Base-by-base conservation (phyloP, 2,797 vertebrate species). In the Lycodopsis pacificus region DNA sequence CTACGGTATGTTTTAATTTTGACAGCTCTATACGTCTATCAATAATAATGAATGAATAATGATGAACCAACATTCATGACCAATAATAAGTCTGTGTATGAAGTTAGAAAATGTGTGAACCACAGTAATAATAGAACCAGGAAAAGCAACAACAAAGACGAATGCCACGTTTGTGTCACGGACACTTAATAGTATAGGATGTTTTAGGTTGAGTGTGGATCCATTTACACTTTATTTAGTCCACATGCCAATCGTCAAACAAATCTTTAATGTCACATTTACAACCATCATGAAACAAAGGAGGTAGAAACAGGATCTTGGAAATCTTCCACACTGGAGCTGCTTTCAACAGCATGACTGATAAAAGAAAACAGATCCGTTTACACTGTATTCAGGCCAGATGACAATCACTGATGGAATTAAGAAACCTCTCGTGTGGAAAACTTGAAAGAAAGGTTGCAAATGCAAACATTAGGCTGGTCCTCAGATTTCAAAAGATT, bases 181-280 rank as follows among this genome's bases (percentile, higher is more conserved):
- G 48, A 67, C 66, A 71, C 63, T 83, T 77, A 75, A 66, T 34
- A 54, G 56, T 13, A 65, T 9, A 56, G 40, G 42, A 53, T 73
- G 58, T 7, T 56, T 82, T 22, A 73, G 49, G 71, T 34, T 30
- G 53, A 51, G 38, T 1, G 7, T 20, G 58, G 74, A 84, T 82
- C 79, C n/a, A 42, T 71, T 85, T 87, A 58, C 78, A 61, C 20
- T 73, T 77, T 57, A 78, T 82, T 67, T 71, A 80, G 76, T 77
- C 78, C 80, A 85, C 71, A 71, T 63, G 77, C 71, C 77, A 80
- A 73, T 71, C 84, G 71, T 40, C 61, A 54, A 38, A 73, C n/a
- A 51, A 62, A 77, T 64, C 48, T 61, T 75, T 56, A 61, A 67
- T 65, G 66, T 79, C 72, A 83, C 56, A 27, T 78, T 75, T 90